A percentile compares a stretch with the other conserved stretches of the same genome.
phyloP scores from a whole-genome alignment of 2,113 vertebrate species.

The Nannospalax galili region DNA sequence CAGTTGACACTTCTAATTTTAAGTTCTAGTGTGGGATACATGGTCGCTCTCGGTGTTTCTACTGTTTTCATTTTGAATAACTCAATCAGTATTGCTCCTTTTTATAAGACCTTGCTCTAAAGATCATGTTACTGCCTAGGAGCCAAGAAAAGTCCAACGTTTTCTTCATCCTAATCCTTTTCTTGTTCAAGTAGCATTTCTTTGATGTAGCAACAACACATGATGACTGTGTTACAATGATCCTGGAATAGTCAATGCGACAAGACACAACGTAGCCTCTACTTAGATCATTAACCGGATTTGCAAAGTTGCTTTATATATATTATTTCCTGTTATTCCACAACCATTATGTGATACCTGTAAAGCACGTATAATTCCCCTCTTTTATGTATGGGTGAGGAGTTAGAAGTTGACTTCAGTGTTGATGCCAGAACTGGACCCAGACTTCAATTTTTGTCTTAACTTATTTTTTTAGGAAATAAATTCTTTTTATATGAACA shows the following conservation, averaged over 20 bases:
- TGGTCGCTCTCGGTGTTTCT: neutral
- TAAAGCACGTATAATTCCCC: neutral
- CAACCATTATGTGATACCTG: neutral
- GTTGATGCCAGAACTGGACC: neutral
- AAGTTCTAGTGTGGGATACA: neutral
- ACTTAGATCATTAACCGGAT: neutral
- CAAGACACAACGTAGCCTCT: neutral
- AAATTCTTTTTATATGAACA: constrained; percentile 21
- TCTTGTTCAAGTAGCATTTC: neutral
- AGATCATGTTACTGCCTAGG: neutral
- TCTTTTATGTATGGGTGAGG: neutral
- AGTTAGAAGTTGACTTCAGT: neutral
- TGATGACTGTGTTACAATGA: neutral
- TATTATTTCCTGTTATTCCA: neutral
- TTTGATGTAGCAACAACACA: neutral
- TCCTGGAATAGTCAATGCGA: too few species aligned
- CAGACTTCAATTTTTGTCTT: neutral
- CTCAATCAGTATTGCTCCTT: neutral
- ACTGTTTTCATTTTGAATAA: neutral
- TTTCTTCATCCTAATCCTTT: neutral
- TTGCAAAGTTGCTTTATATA: neutral
- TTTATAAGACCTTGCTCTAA: neutral
- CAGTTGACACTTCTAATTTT: neutral
- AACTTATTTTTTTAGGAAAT: neutral
- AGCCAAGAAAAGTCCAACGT: neutral